A percentile compares a stretch with the other conserved stretches of the same genome.
Evolutionary conservation across 2,888 invertebrate species (phyloP).

Genomic region (Laothoe populi): DNA sequence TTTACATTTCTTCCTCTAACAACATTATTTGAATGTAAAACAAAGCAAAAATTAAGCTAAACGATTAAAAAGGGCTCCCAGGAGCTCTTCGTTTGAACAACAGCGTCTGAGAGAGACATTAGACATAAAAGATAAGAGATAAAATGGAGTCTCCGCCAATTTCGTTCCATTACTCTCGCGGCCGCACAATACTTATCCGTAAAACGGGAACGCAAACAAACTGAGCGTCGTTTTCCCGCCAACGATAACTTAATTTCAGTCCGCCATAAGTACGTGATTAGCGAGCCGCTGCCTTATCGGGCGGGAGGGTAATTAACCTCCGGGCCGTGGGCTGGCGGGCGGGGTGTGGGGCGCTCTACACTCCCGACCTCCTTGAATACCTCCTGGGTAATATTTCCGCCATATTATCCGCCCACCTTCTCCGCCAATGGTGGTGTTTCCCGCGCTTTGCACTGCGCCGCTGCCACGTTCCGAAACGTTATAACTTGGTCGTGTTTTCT

Average conservation of each 20-base stretch:
- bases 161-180: constrained; percentile 80
- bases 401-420: constrained; percentile 84
- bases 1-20: constrained; percentile 39
- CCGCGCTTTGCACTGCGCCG: constrained; percentile 83
- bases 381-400: constrained; percentile 84
- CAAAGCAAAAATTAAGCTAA: constrained; percentile 72
- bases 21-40: constrained; percentile 57
- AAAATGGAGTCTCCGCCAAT: constrained; percentile 80
- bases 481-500: constrained; percentile 75
- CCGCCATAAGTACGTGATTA: constrained; percentile 85
- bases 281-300: constrained; percentile 84
- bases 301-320: constrained; percentile 84
- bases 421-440: constrained; percentile 79
- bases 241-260: constrained; percentile 85
- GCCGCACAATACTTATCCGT: constrained; percentile 79
- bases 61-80: constrained; percentile 76
- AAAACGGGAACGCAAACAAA: constrained; percentile 84
- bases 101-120: constrained; percentile 65
- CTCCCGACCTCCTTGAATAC: constrained; percentile 76
- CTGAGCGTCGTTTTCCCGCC: constrained; percentile 81
- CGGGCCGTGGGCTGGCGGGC: constrained; percentile 55
- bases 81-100: constrained; percentile 70
- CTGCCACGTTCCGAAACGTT: constrained; percentile 78
- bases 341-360: constrained; percentile 48
- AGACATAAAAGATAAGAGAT: constrained; percentile 73